phyloP scores from a whole-genome alignment of 2,797 vertebrate genomes.

The Morus bassanus region DNA sequence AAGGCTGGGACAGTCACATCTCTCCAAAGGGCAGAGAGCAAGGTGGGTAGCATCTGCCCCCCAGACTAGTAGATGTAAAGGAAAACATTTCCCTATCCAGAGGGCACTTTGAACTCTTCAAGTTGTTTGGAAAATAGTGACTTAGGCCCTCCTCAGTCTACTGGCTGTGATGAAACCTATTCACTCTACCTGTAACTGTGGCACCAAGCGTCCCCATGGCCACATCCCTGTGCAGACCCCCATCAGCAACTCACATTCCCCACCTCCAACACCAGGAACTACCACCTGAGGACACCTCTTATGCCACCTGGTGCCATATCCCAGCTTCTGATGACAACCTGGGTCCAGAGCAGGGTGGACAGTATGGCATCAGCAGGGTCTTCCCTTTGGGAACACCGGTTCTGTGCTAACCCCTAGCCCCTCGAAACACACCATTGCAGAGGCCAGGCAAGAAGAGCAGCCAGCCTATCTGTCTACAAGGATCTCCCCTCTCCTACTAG shows the following conservation, averaged over 20 bases:
- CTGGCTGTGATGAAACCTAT: not conserved
- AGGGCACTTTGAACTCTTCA: not conserved
- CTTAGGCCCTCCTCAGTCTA: not conserved
- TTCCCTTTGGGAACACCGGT: not conserved
- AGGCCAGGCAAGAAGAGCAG: not conserved
- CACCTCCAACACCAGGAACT: not conserved
- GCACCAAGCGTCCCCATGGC: not conserved
- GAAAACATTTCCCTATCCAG: not conserved
- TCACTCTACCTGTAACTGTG: not conserved
- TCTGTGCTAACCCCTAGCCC: not conserved
- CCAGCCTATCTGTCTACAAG: not conserved
- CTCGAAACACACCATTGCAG: not conserved
- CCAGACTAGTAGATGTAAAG: not conserved
- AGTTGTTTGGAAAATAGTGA: not conserved
- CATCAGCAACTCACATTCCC: not conserved
- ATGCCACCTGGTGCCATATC: not conserved
- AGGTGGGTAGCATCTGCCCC: not conserved
- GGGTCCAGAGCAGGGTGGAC: not conserved
- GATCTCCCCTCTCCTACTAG: accelerated
- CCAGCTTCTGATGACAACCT: not conserved
- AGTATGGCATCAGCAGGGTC: not conserved
- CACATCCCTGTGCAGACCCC: accelerated
- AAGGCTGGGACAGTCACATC: not conserved
- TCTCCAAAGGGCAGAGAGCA: accelerated
- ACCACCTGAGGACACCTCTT: not conserved